These are phyloP conservation scores for Struthio camelus DNA, from an alignment of 2,113 vertebrate genomes.

Conservation along the genomic window DNA sequence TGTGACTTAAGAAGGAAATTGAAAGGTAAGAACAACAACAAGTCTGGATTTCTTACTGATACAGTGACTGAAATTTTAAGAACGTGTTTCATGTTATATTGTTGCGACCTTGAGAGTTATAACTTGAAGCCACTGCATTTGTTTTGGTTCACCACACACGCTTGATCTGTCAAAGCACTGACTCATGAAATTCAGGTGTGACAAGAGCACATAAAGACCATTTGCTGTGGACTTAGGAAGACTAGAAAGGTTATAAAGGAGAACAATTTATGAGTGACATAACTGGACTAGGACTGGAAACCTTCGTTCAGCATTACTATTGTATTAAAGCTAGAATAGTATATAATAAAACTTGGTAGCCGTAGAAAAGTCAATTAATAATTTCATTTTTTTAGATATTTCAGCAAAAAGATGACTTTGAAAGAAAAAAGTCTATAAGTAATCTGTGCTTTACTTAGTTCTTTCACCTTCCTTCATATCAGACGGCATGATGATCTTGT, in stretches of 20 bases:
- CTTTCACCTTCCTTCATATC: not conserved
- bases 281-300: constrained; percentile 65
- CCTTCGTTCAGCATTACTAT: not conserved
- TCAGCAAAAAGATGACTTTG: not conserved
- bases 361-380: not conserved
- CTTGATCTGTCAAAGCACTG: constrained; percentile 11
- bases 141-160: constrained; percentile 28
- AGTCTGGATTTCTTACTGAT: not conserved
- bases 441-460: not conserved
- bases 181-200: constrained; percentile 64
- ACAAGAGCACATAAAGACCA: constrained; percentile 26
- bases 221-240: constrained; percentile 62
- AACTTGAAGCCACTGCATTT: not conserved
- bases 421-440: not conserved
- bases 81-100: not conserved
- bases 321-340: not conserved
- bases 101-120: constrained; percentile 18
- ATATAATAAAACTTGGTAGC: not conserved
- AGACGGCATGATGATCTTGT: not conserved
- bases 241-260: constrained; percentile 54
- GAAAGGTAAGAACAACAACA: not conserved
- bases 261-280: constrained; percentile 55
- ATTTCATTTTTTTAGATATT: not conserved
- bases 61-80: not conserved
- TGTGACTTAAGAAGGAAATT: not conserved